Base-by-base conservation (phyloP, 2,797 vertebrate species). In the Siniperca undulata region DNA sequence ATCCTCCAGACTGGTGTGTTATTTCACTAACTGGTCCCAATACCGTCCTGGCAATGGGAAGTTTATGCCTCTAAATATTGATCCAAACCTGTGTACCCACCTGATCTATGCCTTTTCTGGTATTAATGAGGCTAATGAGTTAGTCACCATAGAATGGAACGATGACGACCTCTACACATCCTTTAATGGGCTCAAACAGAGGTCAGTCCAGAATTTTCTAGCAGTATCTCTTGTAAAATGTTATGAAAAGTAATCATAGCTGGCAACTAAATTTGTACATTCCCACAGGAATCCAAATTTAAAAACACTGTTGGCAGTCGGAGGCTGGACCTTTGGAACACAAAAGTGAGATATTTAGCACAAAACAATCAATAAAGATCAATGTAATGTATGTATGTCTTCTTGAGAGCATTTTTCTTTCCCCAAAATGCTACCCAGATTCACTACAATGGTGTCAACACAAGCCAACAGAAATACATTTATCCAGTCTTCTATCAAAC, bases 11-110 rank as follows among this genome's bases (percentile, higher is more conserved):
- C 87, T 97, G 66, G 92, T 95, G 53, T 97, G 97, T 82, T 97
- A 97, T 91, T 96, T 95, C 78, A 96, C 96, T 44, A 97, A 95
- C 88, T 97, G 96, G 97, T 93, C 97, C 70, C 95, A 95, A 66
- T 96, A 92, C 58, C 92, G 96, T 46, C 82, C 70, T 3, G 87
- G 78, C 2, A 55, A 22, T 70, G 96, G 94, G n/a, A 95, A 78
- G 38, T 92, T 93, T 87, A 44, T 93, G 52, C 96, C 96, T 12
- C 50, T 6, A 4, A 93, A 97, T 77, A 70, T 97, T 73, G 92
- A 97, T 61, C 96, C 97, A 4, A 65, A 94, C 80, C 94, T 98
- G 62, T 97, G 97, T 52, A 97, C 97, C 16, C 97, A 97, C 81
- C 84, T 98, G 79, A 93, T 96, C 59, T 97, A 97, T 52, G 96